Evolutionary conservation across 2,797 vertebrate genomes (phyloP), one percentile per base, ranked within the genome.

Genomic region (Linurgus olivaceus): DNA sequence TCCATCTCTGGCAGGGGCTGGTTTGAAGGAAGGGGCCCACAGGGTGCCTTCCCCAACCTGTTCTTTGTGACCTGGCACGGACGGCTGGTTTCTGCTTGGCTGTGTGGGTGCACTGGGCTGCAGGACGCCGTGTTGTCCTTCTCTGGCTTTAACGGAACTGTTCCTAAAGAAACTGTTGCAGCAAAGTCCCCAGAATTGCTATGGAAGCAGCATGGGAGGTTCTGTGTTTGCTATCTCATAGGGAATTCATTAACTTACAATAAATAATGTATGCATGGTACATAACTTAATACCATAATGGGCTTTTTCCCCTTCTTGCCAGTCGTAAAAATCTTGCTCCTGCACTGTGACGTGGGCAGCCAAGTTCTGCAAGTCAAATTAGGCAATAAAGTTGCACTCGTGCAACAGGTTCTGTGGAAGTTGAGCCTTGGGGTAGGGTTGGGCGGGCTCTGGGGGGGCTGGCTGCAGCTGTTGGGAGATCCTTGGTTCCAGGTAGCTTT

Each of bases 231-330:
- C 84, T 23, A 0, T 88, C 79, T 93, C 95, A 15, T 67, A 72
- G 82, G 94, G 78, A 91, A 72, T 80, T 86, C 91, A 90, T 93
- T 91, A 77, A 86, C 68, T 80, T 93, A 48, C 84, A 62, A 89
- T 96, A 92, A 96, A 95, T 95, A 94, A 93, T 94, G 65, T 73
- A 95, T 94, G 88, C 66, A 35, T 58, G 61, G 67, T 94, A 50
- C 86, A 90, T 90, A 90, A 86, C 77, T 84, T 95, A 82, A 92
- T 90, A 55, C 58, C 9, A 0, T 93, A 90, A 93, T 94, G 96
- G 76, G 82, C 50, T 95, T 94, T 84, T 79, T 29, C 65, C 50
- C 59, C n/a, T 86, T 20, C 73, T 83, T 93, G 96, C 93, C 87
- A 73, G 82, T 78, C 13, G 19, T 94, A 66, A 94, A 94, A 86